phyloP scores from a whole-genome alignment of 2,113 vertebrate species.

The Brienomyrus longianalis region DNA sequence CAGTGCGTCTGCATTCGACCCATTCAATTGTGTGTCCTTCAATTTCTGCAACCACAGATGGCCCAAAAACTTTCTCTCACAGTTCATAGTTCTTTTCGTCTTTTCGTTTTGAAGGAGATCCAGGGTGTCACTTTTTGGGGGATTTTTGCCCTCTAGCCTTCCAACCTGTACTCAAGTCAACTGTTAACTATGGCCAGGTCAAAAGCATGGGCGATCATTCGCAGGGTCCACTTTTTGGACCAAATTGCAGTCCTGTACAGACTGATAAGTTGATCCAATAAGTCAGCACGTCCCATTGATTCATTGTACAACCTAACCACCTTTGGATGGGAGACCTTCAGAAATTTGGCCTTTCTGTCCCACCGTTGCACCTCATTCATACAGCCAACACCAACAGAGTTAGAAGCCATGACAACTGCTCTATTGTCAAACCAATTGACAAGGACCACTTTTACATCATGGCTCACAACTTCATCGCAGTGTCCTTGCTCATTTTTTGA shows the following conservation, averaged over 20 bases:
- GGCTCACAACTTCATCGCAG: not conserved
- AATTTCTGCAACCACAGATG: too few species aligned
- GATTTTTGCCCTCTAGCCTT: constrained; percentile 11
- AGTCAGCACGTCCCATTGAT: constrained; percentile 16
- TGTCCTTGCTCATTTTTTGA: constrained; percentile 1
- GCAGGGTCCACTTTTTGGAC: constrained; percentile 17
- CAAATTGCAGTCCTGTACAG: constrained; percentile 20
- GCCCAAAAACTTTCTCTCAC: too few species aligned
- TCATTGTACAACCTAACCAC: constrained; percentile 22
- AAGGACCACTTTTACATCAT: constrained; percentile 23
- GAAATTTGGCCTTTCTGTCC: constrained; percentile 14
- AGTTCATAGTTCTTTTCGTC: too few species aligned
- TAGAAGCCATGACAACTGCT: constrained; percentile 27
- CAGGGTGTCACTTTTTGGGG: constrained; percentile 4
- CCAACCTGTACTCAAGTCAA: constrained; percentile 17
- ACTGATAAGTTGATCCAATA: constrained; percentile 26
- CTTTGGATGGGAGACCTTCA: constrained; percentile 16
- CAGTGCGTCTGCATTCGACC: too few species aligned
- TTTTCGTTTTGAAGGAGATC: constrained; percentile 20
- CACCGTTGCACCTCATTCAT: constrained; percentile 18
- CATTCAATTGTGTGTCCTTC: too few species aligned
- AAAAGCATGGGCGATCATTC: constrained; percentile 25
- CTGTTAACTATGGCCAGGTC: constrained; percentile 22
- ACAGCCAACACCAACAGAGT: constrained; percentile 26
- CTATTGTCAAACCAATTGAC: constrained; percentile 8